Evolutionary conservation across 2,113 vertebrate genomes (phyloP), one percentile per base, ranked within the genome.

Genomic region (Tinamus guttatus): DNA sequence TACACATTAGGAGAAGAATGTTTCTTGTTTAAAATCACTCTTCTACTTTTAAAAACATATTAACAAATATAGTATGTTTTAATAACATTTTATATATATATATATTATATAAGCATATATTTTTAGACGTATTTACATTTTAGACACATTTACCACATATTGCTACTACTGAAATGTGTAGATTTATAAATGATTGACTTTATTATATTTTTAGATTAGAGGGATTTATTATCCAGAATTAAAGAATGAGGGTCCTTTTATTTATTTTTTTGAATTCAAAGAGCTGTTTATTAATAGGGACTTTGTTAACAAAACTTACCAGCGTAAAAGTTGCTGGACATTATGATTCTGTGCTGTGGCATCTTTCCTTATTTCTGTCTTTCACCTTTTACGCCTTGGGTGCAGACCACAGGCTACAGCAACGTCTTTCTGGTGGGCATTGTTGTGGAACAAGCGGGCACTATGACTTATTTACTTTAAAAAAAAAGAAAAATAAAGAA

Each of bases 71-170:
- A n/a, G n/a, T 71, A 13, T 81, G 15, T 69, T 92, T 90, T 89
- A 93, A 67, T 27, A 88, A 65, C 68, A 4, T 43, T 43, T 43
- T 49, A 49, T 49, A 49, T 49, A 22, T 49, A 49, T 22, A 24
- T 22, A 49, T 49, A 49, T 22, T 5, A 85, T 27, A 76, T 82
- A 85, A 87, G 63, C 62, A 80, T 13, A 4, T 80, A 7, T 82
- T 63, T 96, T 82, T 51, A 41, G 94, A 74, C 24, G 34, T 65
- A n/a, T n/a, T n/a, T n/a, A n/a, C n/a, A n/a, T n/a, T n/a, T n/a
- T n/a, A n/a, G n/a, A n/a, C n/a, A n/a, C 77, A 40, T 85, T 93
- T 95, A 62, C 36, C 12, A 91, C 36, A 9, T 73, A 5, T 49
- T 89, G 30, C 51, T 85, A 40, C 5, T 77, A 41, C 69, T 38